A percentile compares a stretch with the other conserved stretches of the same genome.
Conservation (phyloP, 1,140 invertebrate species). For the Globodera rostochiensis region DNA sequence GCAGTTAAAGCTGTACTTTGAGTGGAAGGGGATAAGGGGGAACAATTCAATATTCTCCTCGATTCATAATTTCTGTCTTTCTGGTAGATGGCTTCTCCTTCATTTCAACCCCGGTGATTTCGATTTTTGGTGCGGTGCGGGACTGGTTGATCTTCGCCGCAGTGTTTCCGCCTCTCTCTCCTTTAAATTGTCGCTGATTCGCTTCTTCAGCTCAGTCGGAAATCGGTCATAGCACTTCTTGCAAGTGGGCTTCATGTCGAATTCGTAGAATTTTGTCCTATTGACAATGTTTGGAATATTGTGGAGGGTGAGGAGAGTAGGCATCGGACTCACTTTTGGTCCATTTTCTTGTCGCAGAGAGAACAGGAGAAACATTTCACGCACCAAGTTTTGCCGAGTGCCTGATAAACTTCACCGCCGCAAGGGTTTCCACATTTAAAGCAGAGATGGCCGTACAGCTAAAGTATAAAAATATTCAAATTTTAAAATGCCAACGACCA, state of each 20-base stretch:
- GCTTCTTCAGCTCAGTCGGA: constrained; percentile 86
- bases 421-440: constrained; percentile 99
- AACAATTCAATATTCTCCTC: neutral
- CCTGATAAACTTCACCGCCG: constrained; percentile 92
- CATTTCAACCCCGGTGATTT: constrained; percentile 25
- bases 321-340: constrained; percentile 76
- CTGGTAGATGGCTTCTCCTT: neutral
- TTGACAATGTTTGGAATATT: constrained; percentile 37
- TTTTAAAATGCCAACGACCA: constrained; percentile 23
- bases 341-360: constrained; percentile 94
- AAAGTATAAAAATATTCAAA: constrained; percentile 61
- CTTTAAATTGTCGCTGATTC: constrained; percentile 68
- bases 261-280: constrained; percentile 95
- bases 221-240: constrained; percentile 98
- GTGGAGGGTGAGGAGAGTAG: constrained; percentile 8
- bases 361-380: constrained; percentile 98
- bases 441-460: constrained; percentile 96
- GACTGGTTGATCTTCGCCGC: constrained; percentile 27
- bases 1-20: constrained; percentile 26
- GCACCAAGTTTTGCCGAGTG: constrained; percentile 99
- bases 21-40: neutral
- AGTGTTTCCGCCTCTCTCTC: constrained; percentile 53
- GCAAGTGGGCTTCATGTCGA: constrained; percentile 95
- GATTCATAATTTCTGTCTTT: neutral
- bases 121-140: constrained; percentile 11